phyloP scores from a whole-genome alignment of 2,113 vertebrate genomes.

The Paracanthobrama guichenoti region DNA sequence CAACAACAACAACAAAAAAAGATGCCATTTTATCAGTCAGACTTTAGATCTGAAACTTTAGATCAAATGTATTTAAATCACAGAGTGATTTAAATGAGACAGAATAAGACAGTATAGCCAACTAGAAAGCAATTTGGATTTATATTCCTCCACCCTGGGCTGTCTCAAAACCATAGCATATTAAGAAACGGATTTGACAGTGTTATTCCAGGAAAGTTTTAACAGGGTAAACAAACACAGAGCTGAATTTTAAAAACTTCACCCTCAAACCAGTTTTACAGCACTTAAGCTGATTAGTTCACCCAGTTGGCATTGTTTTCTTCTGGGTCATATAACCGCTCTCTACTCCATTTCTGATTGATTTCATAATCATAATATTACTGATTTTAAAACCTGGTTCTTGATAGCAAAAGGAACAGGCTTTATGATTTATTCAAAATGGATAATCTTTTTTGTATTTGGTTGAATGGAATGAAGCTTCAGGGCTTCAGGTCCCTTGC shows the following conservation, averaged over 20 bases:
- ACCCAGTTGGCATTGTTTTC: conserved; percentile 5
- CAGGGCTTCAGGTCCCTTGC: neutral
- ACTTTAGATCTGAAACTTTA: neutral
- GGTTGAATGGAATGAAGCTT: neutral
- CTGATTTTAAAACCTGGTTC: neutral
- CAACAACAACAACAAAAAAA: too few relatives aligned
- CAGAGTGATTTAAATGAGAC: neutral
- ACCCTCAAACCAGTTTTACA: conserved; percentile 13
- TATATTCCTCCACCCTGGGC: neutral
- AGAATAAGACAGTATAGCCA: neutral
- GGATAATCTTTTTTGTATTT: neutral
- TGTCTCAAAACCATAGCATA: neutral
- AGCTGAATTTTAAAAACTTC: neutral
- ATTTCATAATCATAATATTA: conserved; percentile 29
- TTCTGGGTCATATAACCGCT: neutral
- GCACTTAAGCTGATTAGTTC: conserved; percentile 35
- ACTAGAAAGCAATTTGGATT: neutral
- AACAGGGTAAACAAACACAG: neutral
- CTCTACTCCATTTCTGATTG: neutral
- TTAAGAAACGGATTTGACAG: neutral
- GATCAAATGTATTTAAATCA: neutral
- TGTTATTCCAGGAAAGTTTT: neutral
- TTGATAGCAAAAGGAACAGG: neutral
- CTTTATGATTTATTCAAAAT: neutral
- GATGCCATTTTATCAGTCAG: neutral